A percentile compares a stretch with the other conserved stretches of the same genome.
These are phyloP conservation scores for Muscicapa adusta DNA, from an alignment of 2,113 vertebrate genomes.

Conservation along the genomic window DNA sequence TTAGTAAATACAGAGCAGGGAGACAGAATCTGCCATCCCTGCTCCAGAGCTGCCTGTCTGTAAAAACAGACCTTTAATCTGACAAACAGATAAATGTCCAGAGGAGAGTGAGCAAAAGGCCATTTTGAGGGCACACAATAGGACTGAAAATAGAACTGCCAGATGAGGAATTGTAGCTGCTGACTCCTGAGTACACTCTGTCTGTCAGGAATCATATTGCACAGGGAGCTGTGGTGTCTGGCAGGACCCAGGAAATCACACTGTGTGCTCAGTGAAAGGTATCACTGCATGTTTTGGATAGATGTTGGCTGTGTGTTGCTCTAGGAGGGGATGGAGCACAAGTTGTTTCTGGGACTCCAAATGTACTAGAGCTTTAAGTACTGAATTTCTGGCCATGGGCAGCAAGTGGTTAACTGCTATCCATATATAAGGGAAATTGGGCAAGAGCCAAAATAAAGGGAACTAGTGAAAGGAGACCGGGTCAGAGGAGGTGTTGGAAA, in stretches of 20 bases:
- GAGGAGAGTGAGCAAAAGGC: not conserved
- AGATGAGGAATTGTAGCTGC: not conserved
- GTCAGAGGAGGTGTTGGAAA: conserved; percentile 52
- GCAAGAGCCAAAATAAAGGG: conserved; percentile 52
- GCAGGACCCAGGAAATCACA: not conserved
- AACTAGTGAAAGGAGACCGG: conserved; percentile 58
- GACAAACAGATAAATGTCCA: not conserved
- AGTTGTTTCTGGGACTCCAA: not conserved
- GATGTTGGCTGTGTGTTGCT: not conserved
- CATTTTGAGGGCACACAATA: not conserved
- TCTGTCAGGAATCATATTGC: not conserved
- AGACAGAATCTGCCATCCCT: not conserved
- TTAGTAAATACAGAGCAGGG: not conserved
- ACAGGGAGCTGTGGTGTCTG: not conserved
- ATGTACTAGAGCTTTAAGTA: not conserved
- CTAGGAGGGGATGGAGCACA: not conserved
- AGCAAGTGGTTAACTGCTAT: conserved; percentile 46
- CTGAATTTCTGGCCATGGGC: not conserved
- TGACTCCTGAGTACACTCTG: not conserved
- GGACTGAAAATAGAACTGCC: not conserved
- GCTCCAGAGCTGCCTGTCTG: not conserved
- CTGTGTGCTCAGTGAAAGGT: not conserved
- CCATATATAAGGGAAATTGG: conserved; percentile 23
- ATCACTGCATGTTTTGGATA: not conserved
- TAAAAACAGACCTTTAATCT: not conserved